Percentiles rank a stretch among this genome's conserved stretches.
Evolutionary conservation across 2,888 invertebrate genomes (phyloP).

Genomic region (Actias luna): DNA sequence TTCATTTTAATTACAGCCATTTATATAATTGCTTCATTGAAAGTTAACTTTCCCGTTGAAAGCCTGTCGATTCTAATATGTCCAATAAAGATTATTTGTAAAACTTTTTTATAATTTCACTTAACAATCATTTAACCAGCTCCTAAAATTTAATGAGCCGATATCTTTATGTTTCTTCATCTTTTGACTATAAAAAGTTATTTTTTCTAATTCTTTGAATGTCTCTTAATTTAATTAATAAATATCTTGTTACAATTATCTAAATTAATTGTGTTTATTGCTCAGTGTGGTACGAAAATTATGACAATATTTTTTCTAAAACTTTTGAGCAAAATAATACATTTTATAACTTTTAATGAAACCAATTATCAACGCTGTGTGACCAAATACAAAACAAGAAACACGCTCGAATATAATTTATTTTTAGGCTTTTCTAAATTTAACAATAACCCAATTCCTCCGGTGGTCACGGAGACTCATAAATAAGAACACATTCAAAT

Average conservation of each 20-base stretch:
- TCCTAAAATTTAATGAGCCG: conserved; percentile 45
- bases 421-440: conserved; percentile 51
- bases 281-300: not conserved
- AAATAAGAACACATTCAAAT: conserved; percentile 64
- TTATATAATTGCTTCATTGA: conserved; percentile 74
- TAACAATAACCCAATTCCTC: conserved; percentile 68
- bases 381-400: not conserved
- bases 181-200: conserved; percentile 13
- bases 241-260: no score
- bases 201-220: conserved; percentile 17
- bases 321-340: not conserved
- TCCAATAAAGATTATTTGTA: conserved; percentile 64
- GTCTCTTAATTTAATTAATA: not conserved
- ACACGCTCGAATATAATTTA: not conserved
- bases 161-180: conserved; percentile 16
- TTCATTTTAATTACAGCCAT: conserved; percentile 74
- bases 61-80: conserved; percentile 66
- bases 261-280: not conserved
- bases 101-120: conserved; percentile 48
- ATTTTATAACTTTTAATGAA: not conserved
- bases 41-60: conserved; percentile 65
- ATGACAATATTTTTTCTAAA: no score
- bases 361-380: not conserved
- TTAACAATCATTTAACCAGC: conserved; percentile 55
- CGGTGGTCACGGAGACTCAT: conserved; percentile 59